phyloP scores from a whole-genome alignment of 2,113 vertebrate species.

The Sinosuthora webbiana region DNA sequence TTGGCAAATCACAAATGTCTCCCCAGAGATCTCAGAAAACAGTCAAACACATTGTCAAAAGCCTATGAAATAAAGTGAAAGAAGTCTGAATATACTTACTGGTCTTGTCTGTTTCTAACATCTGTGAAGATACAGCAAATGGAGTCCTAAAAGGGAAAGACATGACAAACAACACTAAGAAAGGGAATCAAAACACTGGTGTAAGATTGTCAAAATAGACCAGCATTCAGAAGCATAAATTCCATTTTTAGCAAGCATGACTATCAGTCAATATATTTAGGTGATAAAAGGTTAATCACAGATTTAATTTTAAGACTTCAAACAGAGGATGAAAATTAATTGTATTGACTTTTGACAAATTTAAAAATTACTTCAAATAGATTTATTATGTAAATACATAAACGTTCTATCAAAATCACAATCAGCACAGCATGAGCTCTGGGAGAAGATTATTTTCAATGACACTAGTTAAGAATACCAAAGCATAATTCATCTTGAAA shows the following conservation, averaged over 20 bases:
- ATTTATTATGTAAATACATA: background rate
- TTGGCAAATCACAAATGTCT: background rate
- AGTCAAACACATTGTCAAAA: background rate
- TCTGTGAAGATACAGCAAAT: background rate
- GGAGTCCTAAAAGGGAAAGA: background rate
- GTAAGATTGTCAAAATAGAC: background rate
- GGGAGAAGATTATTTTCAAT: background rate
- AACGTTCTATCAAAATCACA: background rate
- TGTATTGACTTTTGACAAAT: background rate
- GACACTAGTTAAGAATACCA: background rate
- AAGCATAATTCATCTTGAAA: background rate
- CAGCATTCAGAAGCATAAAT: background rate
- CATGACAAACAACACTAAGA: background rate
- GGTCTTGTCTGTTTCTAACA: background rate
- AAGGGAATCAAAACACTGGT: background rate
- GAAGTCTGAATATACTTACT: background rate
- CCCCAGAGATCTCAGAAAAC: background rate
- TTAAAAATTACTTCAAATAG: conserved; percentile 11
- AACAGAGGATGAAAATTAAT: background rate
- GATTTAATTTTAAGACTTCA: background rate
- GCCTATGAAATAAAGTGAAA: background rate
- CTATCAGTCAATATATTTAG: background rate
- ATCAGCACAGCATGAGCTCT: background rate
- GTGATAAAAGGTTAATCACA: background rate
- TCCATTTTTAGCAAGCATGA: background rate